A percentile compares a stretch with the other conserved stretches of the same genome.
Evolutionary conservation across 2,113 vertebrate species (phyloP).

Genomic region (Gadus chalcogrammus): DNA sequence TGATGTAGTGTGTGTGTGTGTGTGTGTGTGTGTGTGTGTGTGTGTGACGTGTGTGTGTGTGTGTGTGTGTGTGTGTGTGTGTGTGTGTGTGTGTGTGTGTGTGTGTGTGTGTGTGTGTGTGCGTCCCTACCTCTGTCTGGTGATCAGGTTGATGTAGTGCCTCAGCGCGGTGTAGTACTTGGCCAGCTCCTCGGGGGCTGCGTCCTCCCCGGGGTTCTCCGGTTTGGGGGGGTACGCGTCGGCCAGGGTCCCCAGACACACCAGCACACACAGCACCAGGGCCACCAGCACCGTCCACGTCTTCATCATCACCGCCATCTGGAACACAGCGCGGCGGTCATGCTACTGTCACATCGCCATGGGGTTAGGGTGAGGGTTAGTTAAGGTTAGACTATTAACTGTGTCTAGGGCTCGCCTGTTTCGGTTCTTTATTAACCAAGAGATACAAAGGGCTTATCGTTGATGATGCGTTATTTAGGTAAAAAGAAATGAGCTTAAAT

Average conservation of each 20-base stretch:
- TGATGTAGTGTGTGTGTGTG: not conserved
- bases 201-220: conserved; percentile 81
- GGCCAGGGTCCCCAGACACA: conserved; percentile 76
- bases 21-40: not conserved
- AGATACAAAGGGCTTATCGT: too few relatives aligned
- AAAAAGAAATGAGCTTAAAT: too few relatives aligned
- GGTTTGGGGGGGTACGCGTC: conserved; percentile 86
- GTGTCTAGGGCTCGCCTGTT: too few relatives aligned
- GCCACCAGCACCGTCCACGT: conserved; percentile 68
- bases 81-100: not conserved
- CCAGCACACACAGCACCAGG: conserved; percentile 72
- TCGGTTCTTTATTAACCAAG: too few relatives aligned
- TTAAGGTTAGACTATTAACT: too few relatives aligned
- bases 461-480: too few relatives aligned
- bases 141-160: conserved; percentile 80
- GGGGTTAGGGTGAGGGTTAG: too few relatives aligned
- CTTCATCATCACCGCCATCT: conserved; percentile 78
- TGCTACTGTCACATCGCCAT: too few relatives aligned
- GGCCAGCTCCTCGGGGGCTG: conserved; percentile 83
- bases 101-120: not conserved
- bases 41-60: not conserved
- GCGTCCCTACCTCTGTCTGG: conserved; percentile 80
- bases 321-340: not conserved
- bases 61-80: not conserved
- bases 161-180: conserved; percentile 86